Evolutionary conservation across 2,888 invertebrate genomes (phyloP), one percentile per base, ranked within the genome.

Genomic region (Mimachlamys varia): DNA sequence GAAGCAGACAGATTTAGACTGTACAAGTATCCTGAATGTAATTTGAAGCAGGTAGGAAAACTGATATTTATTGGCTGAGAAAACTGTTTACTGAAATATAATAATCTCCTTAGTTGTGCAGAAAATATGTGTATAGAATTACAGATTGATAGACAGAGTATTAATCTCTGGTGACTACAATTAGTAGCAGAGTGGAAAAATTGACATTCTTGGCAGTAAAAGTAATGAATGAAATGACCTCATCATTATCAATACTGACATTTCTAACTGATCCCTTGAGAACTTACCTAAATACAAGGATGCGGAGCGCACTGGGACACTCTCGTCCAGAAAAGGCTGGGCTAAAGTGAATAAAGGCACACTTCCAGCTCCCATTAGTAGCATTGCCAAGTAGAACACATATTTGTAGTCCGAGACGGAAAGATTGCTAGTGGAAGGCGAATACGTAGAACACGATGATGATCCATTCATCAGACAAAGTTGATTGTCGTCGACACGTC

Each of bases 281-380:
- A 12, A 94, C 97, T 97, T 96, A 98, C 98, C 98, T 92, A 98
- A 97, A 97, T 98, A 98, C 89, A 98, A 98, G 0, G 98, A 98
- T 49, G 98, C 98, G 97, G 98, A 98, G 96, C 98, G 98, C 96
- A 98, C 98, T 58, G 98, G 98, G 12, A 98, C 98, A 96, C 98
- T 98, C 97, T 99, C 98, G 96, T 99, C 98, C 93, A 99, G 97
- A 96, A 98, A 99, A 0, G 98, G 98, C 92, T 98, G 98, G 55
- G 98, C 98, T 89, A 99, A 97, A 0, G 99, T 99, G 97, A 98
- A 99, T 92, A 99, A 97, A 0, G 99, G 98, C 0, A 98, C 97
- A 0, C 98, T 98, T 49, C 99, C 99, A 0, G 98, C 98, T 50
- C 99, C 99, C 96, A 98, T 98, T 91, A 99, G 97, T 91, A 98